Base-by-base conservation (phyloP, 92 coral and sea anemone species). In the Siderastrea radians region DNA sequence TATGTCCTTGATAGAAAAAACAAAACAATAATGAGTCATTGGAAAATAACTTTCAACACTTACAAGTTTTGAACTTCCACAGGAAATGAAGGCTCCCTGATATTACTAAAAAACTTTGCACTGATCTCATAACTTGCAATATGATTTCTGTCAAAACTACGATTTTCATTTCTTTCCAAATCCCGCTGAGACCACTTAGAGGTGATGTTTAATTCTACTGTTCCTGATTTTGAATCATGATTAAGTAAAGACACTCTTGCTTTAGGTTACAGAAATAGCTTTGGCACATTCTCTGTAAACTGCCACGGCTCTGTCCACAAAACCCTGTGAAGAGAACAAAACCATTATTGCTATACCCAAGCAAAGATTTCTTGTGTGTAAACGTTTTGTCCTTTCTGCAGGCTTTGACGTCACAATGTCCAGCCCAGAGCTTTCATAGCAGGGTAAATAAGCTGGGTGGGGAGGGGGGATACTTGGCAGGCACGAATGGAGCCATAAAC, bases 131-230 rank as follows among this genome's bases (percentile, higher is more conserved):
- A 85, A 15, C 48, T 87, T 14, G 85, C 83, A 49, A 72, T 17
- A 38, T 94, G 93, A 19, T 68, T 85, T 90, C 93, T 92, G 16
- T 79, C 86, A 84, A 94, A 98, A 68, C 17, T 84, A 62, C 94
- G 90, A 47, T 78, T 96, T 78, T 98, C 96, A 47, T 87, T 90
- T 78, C 90, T 86, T 12, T 83, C 96, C 64, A 98, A 61, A 82
- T 96, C 96, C 46, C 94, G 84, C 72, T 95, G 98, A 57, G 95
- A 90, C 99, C 99, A 98, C 1, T 75, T 71, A 68, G 98, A 96
- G 16, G 73, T 65, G 1, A 98, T 80, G 11, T 6, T 79, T 6
- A 88, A n/a, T 8, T 92, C 90, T 3, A 73, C 15, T 68, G 66
- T 19, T 54, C 50, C 75, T 14, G 83, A 57, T 10, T 75, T 69